These are phyloP conservation scores for Ormia ochracea DNA, from an alignment of 2,888 invertebrate genomes.

Conservation along the genomic window DNA sequence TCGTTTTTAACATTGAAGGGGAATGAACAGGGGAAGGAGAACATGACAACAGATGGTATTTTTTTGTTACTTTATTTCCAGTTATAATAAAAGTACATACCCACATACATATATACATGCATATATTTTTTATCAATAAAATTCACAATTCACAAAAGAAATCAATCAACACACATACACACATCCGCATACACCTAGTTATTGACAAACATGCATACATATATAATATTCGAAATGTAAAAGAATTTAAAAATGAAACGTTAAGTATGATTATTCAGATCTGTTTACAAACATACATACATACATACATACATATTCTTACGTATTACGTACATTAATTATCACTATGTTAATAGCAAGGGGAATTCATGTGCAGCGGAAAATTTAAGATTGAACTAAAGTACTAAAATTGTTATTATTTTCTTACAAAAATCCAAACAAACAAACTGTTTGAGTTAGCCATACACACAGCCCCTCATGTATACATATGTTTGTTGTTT, in stretches of 20 bases:
- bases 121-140: conserved; percentile 26
- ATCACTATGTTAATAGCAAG: conserved; percentile 12
- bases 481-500: conserved; percentile 19
- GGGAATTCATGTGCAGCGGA: conserved; percentile 45
- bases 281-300: conserved; percentile 8
- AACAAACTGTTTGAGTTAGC: conserved; percentile 7
- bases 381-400: conserved; percentile 9
- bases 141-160: no score
- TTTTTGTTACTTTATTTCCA: neutral
- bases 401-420: conserved; percentile 39
- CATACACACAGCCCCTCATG: no score
- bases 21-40: conserved; percentile 3
- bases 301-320: no score
- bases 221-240: conserved; percentile 35
- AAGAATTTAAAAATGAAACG: conserved; percentile 46
- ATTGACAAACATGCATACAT: no score
- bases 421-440: conserved; percentile 19
- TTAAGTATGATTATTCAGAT: conserved; percentile 41
- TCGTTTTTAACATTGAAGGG: neutral
- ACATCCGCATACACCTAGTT: neutral
- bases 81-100: conserved; percentile 11
- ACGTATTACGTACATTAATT: neutral
- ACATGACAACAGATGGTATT: conserved; percentile 30
- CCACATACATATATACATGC: no score
- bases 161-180: neutral